phyloP scores from a whole-genome alignment of 2,888 invertebrate genomes.

The Sarcophaga rosellei region DNA sequence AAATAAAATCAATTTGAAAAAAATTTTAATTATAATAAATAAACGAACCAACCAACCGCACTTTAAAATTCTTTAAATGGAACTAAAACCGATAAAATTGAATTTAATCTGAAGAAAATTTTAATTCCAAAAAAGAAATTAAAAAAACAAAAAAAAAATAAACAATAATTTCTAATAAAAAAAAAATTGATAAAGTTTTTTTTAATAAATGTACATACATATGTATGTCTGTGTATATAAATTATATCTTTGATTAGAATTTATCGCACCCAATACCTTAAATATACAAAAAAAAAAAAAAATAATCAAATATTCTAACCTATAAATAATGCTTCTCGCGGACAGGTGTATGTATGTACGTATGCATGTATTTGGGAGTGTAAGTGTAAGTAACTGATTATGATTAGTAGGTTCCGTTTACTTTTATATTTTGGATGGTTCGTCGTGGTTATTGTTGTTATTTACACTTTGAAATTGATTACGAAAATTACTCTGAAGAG shows the following conservation, averaged over 20 bases:
- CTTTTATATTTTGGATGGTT: neutral
- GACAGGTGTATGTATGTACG: neutral
- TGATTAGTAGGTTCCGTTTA: neutral
- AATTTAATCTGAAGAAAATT: conserved; percentile 46
- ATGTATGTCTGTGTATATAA: neutral
- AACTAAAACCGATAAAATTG: conserved; percentile 33
- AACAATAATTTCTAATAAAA: conserved; percentile 13
- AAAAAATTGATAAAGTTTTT: conserved; percentile 15
- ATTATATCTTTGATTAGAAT: conserved; percentile 13
- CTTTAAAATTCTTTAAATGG: conserved; percentile 33
- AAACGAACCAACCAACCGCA: conserved; percentile 21
- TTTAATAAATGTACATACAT: neutral
- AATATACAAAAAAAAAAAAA: neutral
- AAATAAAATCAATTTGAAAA: neutral
- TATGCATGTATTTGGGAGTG: neutral
- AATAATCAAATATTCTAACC: neutral
- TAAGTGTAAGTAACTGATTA: neutral
- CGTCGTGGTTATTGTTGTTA: neutral
- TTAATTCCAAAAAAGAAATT: neutral
- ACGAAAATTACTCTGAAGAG: conserved; percentile 1
- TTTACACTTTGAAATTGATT: conserved; percentile 33
- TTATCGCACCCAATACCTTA: conserved; percentile 5
- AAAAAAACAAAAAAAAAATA: neutral
- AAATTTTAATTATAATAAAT: neutral
- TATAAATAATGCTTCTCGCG: neutral